phyloP scores from a whole-genome alignment of 2,888 invertebrate genomes.

The Cantharis lateralis region DNA sequence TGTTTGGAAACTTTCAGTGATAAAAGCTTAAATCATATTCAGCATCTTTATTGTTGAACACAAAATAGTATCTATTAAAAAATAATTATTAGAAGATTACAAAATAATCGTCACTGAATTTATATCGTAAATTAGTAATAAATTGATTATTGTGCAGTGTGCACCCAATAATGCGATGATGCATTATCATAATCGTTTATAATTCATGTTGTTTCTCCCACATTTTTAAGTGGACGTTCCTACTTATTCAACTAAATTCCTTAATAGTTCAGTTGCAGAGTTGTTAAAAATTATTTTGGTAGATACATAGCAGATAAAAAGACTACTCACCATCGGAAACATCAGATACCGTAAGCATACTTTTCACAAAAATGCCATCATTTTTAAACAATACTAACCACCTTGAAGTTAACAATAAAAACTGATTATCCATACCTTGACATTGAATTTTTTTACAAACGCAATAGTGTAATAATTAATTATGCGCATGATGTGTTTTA shows the following conservation, averaged over 20 bases:
- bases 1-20: background rate
- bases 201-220: slow-evolving; percentile 16
- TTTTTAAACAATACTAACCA: background rate
- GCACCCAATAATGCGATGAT: background rate
- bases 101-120: background rate
- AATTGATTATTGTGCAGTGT: background rate
- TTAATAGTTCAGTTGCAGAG: background rate
- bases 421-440: background rate
- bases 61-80: background rate
- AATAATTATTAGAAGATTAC: background rate
- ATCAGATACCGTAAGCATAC: background rate
- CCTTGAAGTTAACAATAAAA: background rate
- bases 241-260: background rate
- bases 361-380: background rate
- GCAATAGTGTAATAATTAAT: no score
- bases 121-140: background rate
- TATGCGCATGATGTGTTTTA: no score
- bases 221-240: background rate
- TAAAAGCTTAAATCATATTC: background rate
- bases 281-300: background rate
- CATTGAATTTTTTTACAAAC: background rate
- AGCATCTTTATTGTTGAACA: background rate
- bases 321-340: background rate
- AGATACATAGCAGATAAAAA: background rate
- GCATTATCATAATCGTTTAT: slow-evolving; percentile 10